Evolutionary conservation across 2,113 vertebrate species (phyloP), one percentile per base, ranked within the genome.

Genomic region (Elanoides forficatus): DNA sequence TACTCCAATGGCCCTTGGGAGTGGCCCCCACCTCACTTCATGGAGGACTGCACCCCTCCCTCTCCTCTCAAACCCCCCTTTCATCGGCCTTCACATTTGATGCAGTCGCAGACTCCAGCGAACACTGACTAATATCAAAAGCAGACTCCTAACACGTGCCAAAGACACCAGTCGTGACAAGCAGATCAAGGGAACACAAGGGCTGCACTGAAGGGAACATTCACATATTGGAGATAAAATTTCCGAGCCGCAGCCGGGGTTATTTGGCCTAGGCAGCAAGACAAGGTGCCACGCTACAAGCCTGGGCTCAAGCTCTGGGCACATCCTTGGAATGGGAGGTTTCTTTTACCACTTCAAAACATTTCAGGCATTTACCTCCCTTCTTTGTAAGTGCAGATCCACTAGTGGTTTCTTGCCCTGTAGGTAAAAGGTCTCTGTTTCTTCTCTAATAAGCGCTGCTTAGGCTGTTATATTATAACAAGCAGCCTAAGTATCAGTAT

Each of bases 261-360:
- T 47, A 25, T 34, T 55, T 11, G 10, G 66, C 29, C 43, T n/a
- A 47, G 38, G 58, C 53, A 94, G 60, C 47, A 81, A 52, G 38
- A 55, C 32, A 50, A 88, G 15, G 32, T 83, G 25, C 38, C 42
- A 47, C 0, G 0, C 42, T 71, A 56, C 0, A 0, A 60, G n/a
- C 23, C n/a, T 67, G 43, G 45, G 40, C 75, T 70, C 79, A 53
- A 27, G 38, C 50, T 94, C 32, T 36, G 72, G 63, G 17, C 19
- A 43, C 29, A 50, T 74, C n/a, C 91, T 74, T 43, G 45, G 62
- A 72, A 79, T 5, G 1, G 25, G 14, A 70, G 19, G 19, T 86
- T 94, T 85, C 62, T 81, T 80, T 75, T 75, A 75, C 42, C 71
- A 81, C 62, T 92, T 85, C 48, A 92, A 45, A 86, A 75, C 56